Evolutionary conservation across 2,113 vertebrate species (phyloP).

Genomic region (Puntigrus tetrazona): DNA sequence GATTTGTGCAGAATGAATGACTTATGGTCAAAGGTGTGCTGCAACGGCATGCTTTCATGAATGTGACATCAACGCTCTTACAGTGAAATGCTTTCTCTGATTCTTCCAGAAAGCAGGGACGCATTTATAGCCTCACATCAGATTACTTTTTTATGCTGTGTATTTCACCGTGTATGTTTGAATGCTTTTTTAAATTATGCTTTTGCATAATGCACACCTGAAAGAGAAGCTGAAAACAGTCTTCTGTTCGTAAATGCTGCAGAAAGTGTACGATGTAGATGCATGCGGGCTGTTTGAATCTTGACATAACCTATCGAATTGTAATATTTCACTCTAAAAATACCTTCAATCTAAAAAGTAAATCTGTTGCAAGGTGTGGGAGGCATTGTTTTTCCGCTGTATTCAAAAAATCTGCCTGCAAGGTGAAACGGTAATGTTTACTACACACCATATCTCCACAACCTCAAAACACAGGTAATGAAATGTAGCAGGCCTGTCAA

Average conservation of each 20-base stretch:
- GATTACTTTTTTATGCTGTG: neutral
- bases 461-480: neutral
- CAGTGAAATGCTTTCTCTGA: neutral
- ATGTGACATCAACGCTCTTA: neutral
- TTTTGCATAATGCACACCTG: neutral
- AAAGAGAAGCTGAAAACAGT: no score
- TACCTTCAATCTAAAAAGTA: neutral
- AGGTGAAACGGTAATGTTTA: neutral
- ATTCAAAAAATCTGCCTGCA: neutral
- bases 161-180: neutral
- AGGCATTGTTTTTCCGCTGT: neutral
- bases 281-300: neutral
- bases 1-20: neutral
- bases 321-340: no score
- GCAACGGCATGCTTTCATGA: neutral
- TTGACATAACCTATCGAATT: neutral
- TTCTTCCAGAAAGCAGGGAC: neutral
- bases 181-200: neutral
- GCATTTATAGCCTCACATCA: neutral
- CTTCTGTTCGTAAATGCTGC: neutral
- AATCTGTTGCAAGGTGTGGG: neutral
- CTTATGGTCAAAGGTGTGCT: neutral
- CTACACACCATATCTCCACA: neutral
- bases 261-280: neutral
- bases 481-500: slow-evolving; percentile 25